Evolutionary conservation across 2,888 invertebrate genomes (phyloP).

Genomic region (Metellina segmentata): DNA sequence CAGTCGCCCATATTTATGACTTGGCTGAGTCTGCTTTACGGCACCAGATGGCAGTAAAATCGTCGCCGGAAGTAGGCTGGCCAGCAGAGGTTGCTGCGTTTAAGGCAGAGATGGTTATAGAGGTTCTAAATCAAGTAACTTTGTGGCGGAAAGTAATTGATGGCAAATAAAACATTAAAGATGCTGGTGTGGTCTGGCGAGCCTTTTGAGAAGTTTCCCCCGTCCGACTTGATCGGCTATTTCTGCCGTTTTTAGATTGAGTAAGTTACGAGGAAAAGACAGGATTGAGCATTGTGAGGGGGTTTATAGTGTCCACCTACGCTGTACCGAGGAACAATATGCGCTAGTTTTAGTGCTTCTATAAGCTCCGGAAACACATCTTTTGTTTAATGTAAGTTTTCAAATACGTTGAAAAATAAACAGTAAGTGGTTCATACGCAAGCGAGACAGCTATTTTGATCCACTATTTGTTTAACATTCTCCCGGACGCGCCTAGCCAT

Average conservation of each 20-base stretch:
- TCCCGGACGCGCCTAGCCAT: too few species aligned
- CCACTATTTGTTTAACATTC: neutral
- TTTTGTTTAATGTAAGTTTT: neutral
- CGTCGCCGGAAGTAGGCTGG: slow-evolving; percentile 51
- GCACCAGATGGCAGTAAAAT: slow-evolving; percentile 63
- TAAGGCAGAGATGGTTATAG: slow-evolving; percentile 50
- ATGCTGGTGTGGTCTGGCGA: slow-evolving; percentile 15
- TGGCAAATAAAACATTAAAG: slow-evolving; percentile 52
- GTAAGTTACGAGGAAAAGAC: neutral
- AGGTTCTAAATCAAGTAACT: slow-evolving; percentile 61
- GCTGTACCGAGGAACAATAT: neutral
- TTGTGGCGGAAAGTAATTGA: slow-evolving; percentile 62
- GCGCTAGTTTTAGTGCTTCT: neutral
- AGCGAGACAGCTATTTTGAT: neutral
- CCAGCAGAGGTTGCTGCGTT: slow-evolving; percentile 21
- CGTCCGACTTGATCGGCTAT: neutral
- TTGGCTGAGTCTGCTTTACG: slow-evolving; percentile 49
- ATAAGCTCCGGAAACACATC: neutral
- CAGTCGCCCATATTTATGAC: slow-evolving; percentile 52
- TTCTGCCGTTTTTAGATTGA: slow-evolving; percentile 14
- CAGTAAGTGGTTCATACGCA: neutral
- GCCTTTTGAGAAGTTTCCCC: slow-evolving; percentile 14
- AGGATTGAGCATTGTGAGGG: neutral
- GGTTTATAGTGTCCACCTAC: neutral
- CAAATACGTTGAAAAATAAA: neutral